A percentile compares a stretch with the other conserved stretches of the same genome.
phyloP scores from a whole-genome alignment of 2,797 vertebrate genomes.

The Chromis chromis region DNA sequence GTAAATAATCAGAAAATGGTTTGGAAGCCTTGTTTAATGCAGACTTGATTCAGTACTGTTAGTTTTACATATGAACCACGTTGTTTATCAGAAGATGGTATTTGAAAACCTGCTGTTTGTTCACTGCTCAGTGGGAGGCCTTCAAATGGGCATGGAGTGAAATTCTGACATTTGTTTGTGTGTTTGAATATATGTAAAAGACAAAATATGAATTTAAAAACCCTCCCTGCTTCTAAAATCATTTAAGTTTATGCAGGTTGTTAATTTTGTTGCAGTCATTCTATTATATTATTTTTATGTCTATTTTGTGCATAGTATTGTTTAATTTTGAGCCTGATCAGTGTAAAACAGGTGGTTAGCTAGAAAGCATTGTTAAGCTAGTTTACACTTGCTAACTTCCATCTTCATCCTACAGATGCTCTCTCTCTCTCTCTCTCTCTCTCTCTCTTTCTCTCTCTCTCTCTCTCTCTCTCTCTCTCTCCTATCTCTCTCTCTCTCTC shows the following conservation, averaged over 20 bases:
- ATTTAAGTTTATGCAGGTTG: background rate
- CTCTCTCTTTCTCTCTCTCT: constrained; percentile 27
- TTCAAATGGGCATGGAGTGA: background rate
- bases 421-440: constrained; percentile 18
- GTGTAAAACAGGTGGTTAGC: constrained; percentile 27
- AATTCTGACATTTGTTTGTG: background rate
- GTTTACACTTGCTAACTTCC: constrained; percentile 28
- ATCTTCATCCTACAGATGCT: constrained; percentile 30
- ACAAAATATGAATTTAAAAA: constrained; percentile 14
- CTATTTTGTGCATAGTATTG: background rate
- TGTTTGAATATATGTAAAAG: background rate
- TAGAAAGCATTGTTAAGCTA: constrained; percentile 42
- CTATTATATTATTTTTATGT: no score
- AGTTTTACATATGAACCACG: background rate
- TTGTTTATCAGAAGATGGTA: background rate
- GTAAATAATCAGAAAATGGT: no score
- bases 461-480: constrained; percentile 35
- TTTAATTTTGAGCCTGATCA: constrained; percentile 3
- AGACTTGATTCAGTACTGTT: background rate
- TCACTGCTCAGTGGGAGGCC: no score
- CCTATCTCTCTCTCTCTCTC: no score
- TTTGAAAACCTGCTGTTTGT: background rate
- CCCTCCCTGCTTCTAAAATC: background rate
- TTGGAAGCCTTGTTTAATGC: background rate
- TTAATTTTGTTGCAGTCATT: no score